Conservation (phyloP, 2,888 invertebrate genomes). For the Macaria liturata region DNA sequence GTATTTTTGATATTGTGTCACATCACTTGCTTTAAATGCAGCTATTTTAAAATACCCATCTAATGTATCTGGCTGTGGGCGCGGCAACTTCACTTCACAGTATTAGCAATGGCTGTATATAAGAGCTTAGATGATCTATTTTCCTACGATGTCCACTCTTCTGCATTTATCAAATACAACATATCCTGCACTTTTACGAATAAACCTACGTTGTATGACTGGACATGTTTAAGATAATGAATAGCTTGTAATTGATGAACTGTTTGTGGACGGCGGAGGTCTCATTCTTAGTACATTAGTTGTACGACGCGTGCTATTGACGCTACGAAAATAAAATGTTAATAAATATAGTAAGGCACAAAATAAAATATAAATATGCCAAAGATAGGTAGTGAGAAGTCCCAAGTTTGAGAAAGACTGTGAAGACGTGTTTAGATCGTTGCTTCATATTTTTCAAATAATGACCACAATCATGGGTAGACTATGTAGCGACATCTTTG, state of each 20-base stretch:
- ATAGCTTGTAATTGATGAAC: no score
- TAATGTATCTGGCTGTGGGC: no score
- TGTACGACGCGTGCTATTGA: neutral
- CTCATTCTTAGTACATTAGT: no score
- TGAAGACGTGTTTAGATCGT: neutral
- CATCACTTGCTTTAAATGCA: no score
- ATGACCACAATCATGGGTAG: neutral
- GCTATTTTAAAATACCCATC: no score
- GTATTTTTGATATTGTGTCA: no score
- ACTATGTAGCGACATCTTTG: neutral
- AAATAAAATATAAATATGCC: slow-evolving; percentile 3
- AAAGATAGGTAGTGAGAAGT: neutral
- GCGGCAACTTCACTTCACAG: slow-evolving; percentile 1
- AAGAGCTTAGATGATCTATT: slow-evolving; percentile 26
- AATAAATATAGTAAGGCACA: neutral
- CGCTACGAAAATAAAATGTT: neutral
- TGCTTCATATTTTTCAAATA: neutral
- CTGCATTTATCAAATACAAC: slow-evolving; percentile 32
- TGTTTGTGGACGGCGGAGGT: no score
- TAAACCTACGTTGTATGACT: slow-evolving; percentile 17
- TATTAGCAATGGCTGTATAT: slow-evolving; percentile 25
- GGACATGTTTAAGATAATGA: neutral
- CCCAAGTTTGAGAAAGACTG: slow-evolving; percentile 2
- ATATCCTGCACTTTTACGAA: slow-evolving; percentile 32
- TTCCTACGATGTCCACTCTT: slow-evolving; percentile 21